Evolutionary conservation across 2,888 invertebrate species (phyloP).

Genomic region (Oxyteleia sp.): DNA sequence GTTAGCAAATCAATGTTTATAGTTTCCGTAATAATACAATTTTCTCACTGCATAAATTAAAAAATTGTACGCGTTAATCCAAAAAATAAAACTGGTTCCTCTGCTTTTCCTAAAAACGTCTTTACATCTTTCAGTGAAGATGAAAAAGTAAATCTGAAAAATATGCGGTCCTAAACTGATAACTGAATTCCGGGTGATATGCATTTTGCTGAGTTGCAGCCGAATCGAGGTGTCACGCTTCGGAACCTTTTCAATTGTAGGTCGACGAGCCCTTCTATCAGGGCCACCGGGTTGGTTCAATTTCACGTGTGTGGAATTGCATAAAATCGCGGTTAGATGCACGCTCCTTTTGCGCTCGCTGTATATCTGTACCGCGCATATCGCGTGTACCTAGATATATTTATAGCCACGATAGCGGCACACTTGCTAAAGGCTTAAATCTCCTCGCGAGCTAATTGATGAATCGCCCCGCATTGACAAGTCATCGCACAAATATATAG

Average conservation of each 20-base stretch:
- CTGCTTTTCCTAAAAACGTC: too few relatives aligned
- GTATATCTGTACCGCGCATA: slow-evolving; percentile 53
- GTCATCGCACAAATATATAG: slow-evolving; percentile 73
- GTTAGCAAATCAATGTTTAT: too few relatives aligned
- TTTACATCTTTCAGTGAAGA: too few relatives aligned
- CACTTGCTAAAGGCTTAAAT: slow-evolving; percentile 71
- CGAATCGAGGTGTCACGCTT: slow-evolving; percentile 40
- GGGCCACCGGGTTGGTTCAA: slow-evolving; percentile 62
- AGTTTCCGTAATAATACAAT: too few relatives aligned
- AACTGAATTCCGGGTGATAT: slow-evolving; percentile 41
- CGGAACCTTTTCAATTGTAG: slow-evolving; percentile 62
- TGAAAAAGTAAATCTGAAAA: too few relatives aligned
- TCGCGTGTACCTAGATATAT: slow-evolving; percentile 72
- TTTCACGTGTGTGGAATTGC: slow-evolving; percentile 62
- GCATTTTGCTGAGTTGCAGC: slow-evolving; percentile 56
- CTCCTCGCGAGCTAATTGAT: slow-evolving; percentile 73
- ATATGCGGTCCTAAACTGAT: slow-evolving; percentile 25
- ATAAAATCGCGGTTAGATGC: slow-evolving; percentile 69
- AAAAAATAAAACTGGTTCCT: too few relatives aligned
- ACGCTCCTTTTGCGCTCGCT: slow-evolving; percentile 35
- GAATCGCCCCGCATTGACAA: slow-evolving; percentile 74
- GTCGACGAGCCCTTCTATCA: slow-evolving; percentile 74
- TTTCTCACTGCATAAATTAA: too few relatives aligned
- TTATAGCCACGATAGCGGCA: slow-evolving; percentile 74
- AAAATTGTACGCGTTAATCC: too few relatives aligned